Conservation (phyloP, 2,888 invertebrate species). For the Plebejus melissa region DNA sequence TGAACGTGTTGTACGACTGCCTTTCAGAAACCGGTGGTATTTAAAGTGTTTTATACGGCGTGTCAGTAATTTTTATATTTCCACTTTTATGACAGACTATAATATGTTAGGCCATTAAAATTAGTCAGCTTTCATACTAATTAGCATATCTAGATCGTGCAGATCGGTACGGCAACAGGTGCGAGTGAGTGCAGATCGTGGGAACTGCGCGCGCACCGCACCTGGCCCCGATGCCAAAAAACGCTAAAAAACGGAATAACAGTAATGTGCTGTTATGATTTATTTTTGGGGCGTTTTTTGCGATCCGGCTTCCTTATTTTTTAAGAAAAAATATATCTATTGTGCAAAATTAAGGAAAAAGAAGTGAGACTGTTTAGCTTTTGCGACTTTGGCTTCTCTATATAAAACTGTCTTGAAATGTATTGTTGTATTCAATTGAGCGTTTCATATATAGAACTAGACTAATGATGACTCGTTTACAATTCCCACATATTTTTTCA, state of each 20-base stretch:
- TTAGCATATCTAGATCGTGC: not conserved
- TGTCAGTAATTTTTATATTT: not conserved
- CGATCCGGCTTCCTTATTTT: not conserved
- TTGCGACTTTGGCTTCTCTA: not conserved
- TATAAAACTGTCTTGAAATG: not conserved
- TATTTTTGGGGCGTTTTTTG: slow-evolving; percentile 3
- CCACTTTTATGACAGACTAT: not conserved
- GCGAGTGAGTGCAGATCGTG: not conserved
- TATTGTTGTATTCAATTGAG: not conserved
- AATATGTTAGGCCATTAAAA: not conserved
- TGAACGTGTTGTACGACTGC: not conserved
- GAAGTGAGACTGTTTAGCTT: not conserved
- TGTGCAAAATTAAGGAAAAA: not conserved
- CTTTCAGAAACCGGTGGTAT: not conserved
- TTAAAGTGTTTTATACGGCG: not conserved
- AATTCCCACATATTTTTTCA: no score
- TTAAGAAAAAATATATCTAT: not conserved
- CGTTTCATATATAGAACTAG: not conserved
- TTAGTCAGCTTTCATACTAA: not conserved
- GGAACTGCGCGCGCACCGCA: slow-evolving; percentile 4
- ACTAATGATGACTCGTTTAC: no score
- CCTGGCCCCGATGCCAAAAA: not conserved
- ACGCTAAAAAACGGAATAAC: not conserved
- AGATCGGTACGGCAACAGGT: not conserved
- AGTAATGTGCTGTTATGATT: slow-evolving; percentile 3